Evolutionary conservation across 2,113 vertebrate genomes (phyloP).

Genomic region (Sclerurus mexicanus): DNA sequence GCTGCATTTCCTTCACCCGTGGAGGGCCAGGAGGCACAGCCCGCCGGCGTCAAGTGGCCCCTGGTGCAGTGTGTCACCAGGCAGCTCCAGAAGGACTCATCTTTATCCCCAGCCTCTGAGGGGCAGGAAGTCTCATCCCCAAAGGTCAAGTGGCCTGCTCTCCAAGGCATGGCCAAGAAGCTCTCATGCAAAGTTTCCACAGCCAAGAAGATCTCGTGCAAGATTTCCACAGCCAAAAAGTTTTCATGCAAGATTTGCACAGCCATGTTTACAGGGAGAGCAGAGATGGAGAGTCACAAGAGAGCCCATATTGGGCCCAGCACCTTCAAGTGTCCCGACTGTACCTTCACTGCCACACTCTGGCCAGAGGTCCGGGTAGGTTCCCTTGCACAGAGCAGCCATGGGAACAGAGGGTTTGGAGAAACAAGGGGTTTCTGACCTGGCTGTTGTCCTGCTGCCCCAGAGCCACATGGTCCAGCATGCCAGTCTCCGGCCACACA

Average conservation of each 20-base stretch:
- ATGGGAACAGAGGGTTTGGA: background rate
- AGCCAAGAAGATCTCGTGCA: constrained; percentile 48
- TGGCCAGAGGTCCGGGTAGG: constrained; percentile 92
- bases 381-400: background rate
- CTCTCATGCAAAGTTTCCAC: constrained; percentile 39
- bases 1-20: constrained; percentile 75
- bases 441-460: background rate
- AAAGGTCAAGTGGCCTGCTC: constrained; percentile 33
- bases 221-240: constrained; percentile 79
- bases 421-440: rapidly evolving
- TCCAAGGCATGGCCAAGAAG: constrained; percentile 61
- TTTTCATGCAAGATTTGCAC: constrained; percentile 97
- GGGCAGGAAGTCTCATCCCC: constrained; percentile 34
- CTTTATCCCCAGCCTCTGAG: constrained; percentile 42
- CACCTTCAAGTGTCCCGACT: constrained; percentile 95
- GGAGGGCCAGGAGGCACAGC: constrained; percentile 52
- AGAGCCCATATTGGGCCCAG: constrained; percentile 88
- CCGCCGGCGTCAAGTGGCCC: constrained; percentile 62
- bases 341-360: constrained; percentile 85
- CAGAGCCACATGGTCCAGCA: constrained; percentile 92
- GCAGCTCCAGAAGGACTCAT: constrained; percentile 24
- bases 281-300: constrained; percentile 99
- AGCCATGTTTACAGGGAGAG: constrained; percentile 90
- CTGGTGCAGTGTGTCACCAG: constrained; percentile 67
- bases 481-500: constrained; percentile 91